Percentiles rank a stretch among this genome's conserved stretches.
Evolutionary conservation across 1,140 invertebrate species (phyloP).

Genomic region (Onthophagus taurus): DNA sequence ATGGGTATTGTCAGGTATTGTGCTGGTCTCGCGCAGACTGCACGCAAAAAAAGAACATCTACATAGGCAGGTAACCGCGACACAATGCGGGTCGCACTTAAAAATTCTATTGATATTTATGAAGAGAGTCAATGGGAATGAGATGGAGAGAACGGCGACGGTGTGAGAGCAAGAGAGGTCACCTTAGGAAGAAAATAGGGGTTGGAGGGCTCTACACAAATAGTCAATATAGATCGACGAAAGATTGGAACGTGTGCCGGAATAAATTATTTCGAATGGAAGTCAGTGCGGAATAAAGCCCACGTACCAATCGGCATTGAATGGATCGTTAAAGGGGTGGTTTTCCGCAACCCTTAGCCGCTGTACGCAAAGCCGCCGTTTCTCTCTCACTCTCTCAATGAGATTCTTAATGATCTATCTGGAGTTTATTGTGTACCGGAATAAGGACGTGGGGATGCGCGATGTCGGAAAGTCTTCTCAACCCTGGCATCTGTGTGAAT

Average conservation of each 20-base stretch:
- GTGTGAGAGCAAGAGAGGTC: neutral
- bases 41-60: slow-evolving; percentile 9
- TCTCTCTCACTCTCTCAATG: no score
- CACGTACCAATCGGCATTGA: slow-evolving; percentile 5
- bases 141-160: neutral
- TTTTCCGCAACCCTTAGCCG: no score
- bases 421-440: no score
- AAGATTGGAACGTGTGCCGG: slow-evolving; percentile 18
- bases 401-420: no score
- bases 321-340: slow-evolving; percentile 4
- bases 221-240: slow-evolving; percentile 17
- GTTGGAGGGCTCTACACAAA: slow-evolving; percentile 4
- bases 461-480: no score
- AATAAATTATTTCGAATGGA: slow-evolving; percentile 17
- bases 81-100: slow-evolving; percentile 12
- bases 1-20: slow-evolving; percentile 7
- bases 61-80: slow-evolving; percentile 9
- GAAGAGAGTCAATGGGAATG: no score
- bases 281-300: slow-evolving; percentile 8
- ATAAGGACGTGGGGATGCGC: no score
- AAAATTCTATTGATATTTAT: slow-evolving; percentile 20
- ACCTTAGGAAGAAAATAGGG: neutral
- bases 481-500: no score
- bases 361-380: no score
- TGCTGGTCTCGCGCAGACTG: no score